Evolutionary conservation across 1,140 invertebrate species (phyloP), one percentile per base, ranked within the genome.

Genomic region (Drosophila virilis): DNA sequence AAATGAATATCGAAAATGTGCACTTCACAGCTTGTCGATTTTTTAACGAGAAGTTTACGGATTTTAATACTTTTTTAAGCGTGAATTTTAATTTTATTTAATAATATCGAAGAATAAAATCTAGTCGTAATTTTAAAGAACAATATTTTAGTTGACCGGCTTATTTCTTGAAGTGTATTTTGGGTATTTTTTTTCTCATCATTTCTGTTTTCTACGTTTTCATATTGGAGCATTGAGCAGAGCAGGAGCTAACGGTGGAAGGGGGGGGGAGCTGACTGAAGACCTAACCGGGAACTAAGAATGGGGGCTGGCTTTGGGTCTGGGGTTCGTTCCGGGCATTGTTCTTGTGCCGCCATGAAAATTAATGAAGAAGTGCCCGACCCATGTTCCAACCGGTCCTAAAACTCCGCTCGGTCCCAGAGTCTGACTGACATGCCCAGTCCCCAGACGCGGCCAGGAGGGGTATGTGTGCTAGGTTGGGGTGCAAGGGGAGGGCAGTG

Each of bases 361-460:
- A 89, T 89, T 89, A 89, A 89, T 89, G 84, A 89, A 89, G 84
- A 89, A 90, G 84, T 90, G 85, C 84, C 84, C 84, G 80, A 89
- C 85, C 80, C 84, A 78, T 89, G 84, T 84, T 77, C 62, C 77
- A 76, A 76, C 51, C 67, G 79, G 75, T 80, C 85, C 81, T 85
- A 86, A 85, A 85, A 80, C 81, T 74, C 62, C 77, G 61, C 51
- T 35, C 40, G 8, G 38, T 50, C 64, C 70, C 51, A 75, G 48
- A 54, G 15, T 17, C 59, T 42, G 32, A 32, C 67, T 60, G 65
- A 66, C 83, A 51, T 69, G 60, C 50, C 51, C 65, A 52, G 28
- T 68, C 33, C 13, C 57, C 22, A 22, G 37, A 13, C 59, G 15
- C 38, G 13, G 17, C 8, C 28, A 33, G 13, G 42, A 6, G 12